Evolutionary conservation across 2,113 vertebrate species (phyloP), one percentile per base, ranked within the genome.

Genomic region (Tonatia bakeri): DNA sequence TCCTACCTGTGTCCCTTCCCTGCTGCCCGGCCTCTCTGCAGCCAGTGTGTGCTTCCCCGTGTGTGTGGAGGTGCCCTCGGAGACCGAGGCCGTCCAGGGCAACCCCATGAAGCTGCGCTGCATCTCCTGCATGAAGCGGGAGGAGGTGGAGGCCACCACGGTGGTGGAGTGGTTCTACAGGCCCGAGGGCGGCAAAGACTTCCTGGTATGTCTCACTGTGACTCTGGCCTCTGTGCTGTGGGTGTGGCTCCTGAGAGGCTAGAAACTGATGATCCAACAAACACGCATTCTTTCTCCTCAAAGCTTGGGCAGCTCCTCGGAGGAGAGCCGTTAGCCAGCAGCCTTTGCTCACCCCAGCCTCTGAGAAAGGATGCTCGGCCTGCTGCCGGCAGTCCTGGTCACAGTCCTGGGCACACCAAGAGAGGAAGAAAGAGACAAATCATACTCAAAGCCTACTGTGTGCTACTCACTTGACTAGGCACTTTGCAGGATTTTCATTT

Each of bases 61-160:
- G 91, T 99, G 99, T 86, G 99, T 99, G 86, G 99, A 99, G 36
- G 99, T 99, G 45, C 98, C 98, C 2, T 99, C 99, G 0, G 99
- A 98, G 80, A 99, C 99, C 0, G 98, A 99, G 80, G 99, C 99
- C 0, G 99, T 99, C 38, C 97, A 99, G 87, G 99, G 99, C 28
- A 98, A 28, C 0, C n/a, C 98, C 96, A 99, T 99, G 99, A 99
- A 99, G 97, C 98, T 99, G 31, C 99, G 99, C 84, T 99, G 99
- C 97, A 99, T 99, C 97, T 99, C 98, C 96, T 99, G 99, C 96
- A 98, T 99, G 99, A 99, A 98, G 98, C 99, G 99, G 95, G 99
- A 99, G 93, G 99, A 99, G 96, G 99, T 99, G 81, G 98, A 97
- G 40, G 98, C 99, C 88, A 98, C 70, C 86, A 99, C 99, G 0